Evolutionary conservation across 1,140 invertebrate species (phyloP).

Genomic region (Octopus sinensis): DNA sequence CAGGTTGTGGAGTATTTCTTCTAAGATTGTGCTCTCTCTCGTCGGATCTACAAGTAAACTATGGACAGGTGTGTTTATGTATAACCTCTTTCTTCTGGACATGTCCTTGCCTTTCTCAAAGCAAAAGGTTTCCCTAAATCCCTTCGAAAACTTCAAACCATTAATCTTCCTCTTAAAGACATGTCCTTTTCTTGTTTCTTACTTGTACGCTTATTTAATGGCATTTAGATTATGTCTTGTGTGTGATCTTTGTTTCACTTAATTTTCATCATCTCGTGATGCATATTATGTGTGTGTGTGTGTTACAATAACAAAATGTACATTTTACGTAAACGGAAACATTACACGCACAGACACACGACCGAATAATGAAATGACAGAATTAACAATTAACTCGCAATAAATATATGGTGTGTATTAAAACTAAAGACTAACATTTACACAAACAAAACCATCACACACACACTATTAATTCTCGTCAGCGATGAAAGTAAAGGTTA

Average conservation of each 20-base stretch:
- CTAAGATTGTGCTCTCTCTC: neutral
- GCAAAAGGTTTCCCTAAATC: neutral
- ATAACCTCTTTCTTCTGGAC: neutral
- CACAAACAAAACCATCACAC: too few species aligned
- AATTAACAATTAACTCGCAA: too few species aligned
- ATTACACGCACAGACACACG: too few species aligned
- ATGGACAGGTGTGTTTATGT: neutral
- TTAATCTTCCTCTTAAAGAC: neutral
- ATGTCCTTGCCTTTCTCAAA: neutral
- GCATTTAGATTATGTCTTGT: neutral
- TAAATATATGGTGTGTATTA: too few species aligned
- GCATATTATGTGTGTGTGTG: too few species aligned
- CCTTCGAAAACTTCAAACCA: neutral
- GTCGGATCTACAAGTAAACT: slow-evolving; percentile 4
- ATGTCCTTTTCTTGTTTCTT: neutral
- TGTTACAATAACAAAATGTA: too few species aligned
- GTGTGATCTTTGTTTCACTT: neutral
- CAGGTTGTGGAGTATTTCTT: neutral
- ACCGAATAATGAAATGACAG: too few species aligned
- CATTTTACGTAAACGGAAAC: too few species aligned
- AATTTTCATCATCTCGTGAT: too few species aligned
- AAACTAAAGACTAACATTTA: too few species aligned
- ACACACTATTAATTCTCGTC: too few species aligned
- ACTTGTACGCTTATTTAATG: neutral
- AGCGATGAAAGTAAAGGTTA: too few species aligned